Evolutionary conservation across 1,140 invertebrate species (phyloP), one percentile per base, ranked within the genome.

Genomic region (Zaprionus inermis): DNA sequence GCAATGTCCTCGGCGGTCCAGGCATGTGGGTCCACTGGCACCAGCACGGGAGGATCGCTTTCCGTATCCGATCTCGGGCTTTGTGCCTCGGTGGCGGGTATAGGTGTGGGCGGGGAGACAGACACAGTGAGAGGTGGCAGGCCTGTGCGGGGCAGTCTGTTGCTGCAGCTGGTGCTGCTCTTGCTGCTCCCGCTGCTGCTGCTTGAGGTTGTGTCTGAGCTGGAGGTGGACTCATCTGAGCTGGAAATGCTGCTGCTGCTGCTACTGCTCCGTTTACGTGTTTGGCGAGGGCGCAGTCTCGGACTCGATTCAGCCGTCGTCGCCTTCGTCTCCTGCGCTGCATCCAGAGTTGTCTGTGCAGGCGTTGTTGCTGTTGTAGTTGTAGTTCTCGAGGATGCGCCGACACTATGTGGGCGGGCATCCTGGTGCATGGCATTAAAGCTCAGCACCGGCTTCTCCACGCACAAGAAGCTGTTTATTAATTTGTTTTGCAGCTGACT

Each of bases 1-100:
- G 90, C 89, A 41, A 96, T 94, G 80, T 96, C 94, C 24, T 90
- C 92, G 2, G 91, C 78, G 38, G 92, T 94, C 95, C 95, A 96
- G 79, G 94, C 93, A 28, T 93, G 92, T 22, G 95, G 95, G 94
- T 96, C 95, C 93, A 91, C 76, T 2, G 91, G 91, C 58, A 91
- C 83, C 44, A 79, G 51, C 30, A 91, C 80, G 3, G 83, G 24
- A 1, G 82, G 44, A 12, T 49, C 59, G 10, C 68, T 71, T n/a
- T 76, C 67, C 34, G 56, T 51, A 5, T 59, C 64, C 10, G 9
- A n/a, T 14, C 7, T 7, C 4, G 3, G 4, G 30, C 10, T 7
- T 10, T 32, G 30, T 32, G 30, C 7, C 30, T 32, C 56, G 68
- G n/a, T 11, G 41, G 18, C 6, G 68, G 14, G 16, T 52, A 49